A percentile compares a stretch with the other conserved stretches of the same genome.
Evolutionary conservation across 2,888 invertebrate species (phyloP).

Genomic region (Plebejus argus): DNA sequence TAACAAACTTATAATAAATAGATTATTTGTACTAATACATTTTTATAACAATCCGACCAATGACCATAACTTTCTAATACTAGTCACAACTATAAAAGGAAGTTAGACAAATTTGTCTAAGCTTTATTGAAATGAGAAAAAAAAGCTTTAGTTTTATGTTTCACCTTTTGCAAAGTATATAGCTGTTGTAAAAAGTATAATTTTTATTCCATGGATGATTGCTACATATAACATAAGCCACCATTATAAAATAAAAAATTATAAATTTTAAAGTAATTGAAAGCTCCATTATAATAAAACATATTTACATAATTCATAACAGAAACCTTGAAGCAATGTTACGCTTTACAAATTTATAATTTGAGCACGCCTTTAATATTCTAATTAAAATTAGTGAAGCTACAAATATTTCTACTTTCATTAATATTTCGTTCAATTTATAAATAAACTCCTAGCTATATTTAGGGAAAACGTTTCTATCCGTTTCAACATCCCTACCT

Average conservation of each 20-base stretch:
- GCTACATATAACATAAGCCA: background rate
- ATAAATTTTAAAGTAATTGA: background rate
- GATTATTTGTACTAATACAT: no score
- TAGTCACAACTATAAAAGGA: no score
- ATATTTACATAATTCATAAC: background rate
- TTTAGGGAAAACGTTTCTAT: background rate
- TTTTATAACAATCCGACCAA: no score
- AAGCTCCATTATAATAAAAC: background rate
- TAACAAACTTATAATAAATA: no score
- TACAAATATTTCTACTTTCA: background rate
- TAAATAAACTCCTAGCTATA: background rate
- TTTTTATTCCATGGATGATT: background rate
- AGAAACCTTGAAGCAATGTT: background rate
- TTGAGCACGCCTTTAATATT: background rate
- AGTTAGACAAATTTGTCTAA: background rate
- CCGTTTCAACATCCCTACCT: background rate
- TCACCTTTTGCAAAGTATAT: no score
- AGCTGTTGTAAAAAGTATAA: no score
- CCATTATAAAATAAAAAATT: background rate
- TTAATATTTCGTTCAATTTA: background rate
- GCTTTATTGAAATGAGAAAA: background rate
- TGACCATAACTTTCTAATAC: no score
- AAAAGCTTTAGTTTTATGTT: no score
- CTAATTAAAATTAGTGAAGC: conserved; percentile 1
- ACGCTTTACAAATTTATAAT: conserved; percentile 5